These are phyloP conservation scores for Parotocinclus haroldoi DNA, from an alignment of 2,797 vertebrate genomes.

Conservation along the genomic window DNA sequence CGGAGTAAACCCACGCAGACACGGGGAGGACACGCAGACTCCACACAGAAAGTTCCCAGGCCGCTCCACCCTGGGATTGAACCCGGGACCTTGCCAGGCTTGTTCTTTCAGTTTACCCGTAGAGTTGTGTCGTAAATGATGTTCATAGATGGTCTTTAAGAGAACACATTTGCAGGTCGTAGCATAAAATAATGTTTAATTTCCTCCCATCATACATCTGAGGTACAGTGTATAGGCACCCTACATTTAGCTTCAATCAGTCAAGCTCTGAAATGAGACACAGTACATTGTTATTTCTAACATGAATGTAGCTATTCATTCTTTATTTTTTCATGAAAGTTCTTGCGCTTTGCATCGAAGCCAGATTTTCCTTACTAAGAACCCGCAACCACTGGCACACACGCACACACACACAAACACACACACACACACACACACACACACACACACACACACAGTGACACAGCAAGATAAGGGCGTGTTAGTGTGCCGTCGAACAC, in stretches of 20 bases:
- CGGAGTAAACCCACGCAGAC: no score
- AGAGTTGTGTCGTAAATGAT: no score
- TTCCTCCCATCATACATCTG: not conserved
- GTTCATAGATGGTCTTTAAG: not conserved
- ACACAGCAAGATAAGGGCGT: slow-evolving; percentile 70
- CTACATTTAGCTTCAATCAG: slow-evolving; percentile 4
- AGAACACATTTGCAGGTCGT: not conserved
- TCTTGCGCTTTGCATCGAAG: slow-evolving; percentile 54
- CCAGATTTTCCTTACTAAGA: slow-evolving; percentile 57
- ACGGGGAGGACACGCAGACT: no score
- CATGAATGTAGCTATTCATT: slow-evolving; percentile 70
- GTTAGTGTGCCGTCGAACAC: slow-evolving; percentile 62
- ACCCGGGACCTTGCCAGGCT: no score
- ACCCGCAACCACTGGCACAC: slow-evolving; percentile 65
- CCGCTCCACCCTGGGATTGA: no score
- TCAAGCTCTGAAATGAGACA: slow-evolving; percentile 25
- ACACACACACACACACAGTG: no score
- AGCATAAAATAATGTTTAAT: not conserved
- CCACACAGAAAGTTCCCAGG: no score
- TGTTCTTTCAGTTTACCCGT: no score
- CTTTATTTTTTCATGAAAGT: slow-evolving; percentile 58
- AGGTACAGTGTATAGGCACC: not conserved
- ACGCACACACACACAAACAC: slow-evolving; percentile 56
- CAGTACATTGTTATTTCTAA: slow-evolving; percentile 41
- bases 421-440: slow-evolving; percentile 33